Evolutionary conservation across 2,888 invertebrate species (phyloP), one percentile per base, ranked within the genome.

Genomic region (Eristalinus aeneus): DNA sequence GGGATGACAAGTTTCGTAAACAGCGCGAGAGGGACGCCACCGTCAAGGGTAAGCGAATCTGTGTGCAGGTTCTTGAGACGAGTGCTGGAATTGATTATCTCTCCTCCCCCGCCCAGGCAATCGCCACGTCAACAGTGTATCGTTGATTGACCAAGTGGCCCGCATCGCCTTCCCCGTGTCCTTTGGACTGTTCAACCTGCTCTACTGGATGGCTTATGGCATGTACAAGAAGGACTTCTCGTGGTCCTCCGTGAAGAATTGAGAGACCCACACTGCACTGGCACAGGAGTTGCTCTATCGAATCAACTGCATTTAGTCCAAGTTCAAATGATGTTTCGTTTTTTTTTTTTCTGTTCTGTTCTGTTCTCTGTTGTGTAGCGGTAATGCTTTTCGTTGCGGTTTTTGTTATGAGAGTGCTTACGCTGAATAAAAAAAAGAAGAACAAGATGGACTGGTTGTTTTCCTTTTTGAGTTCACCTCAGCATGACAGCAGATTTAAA

Each of bases 161-260:
- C 94, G 98, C 64, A 93, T 97, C 64, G 93, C 97, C 64, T 97
- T 97, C 91, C 98, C 98, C 2, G 95, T 97, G 11, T 97, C 97
- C 0, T 98, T 98, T 91, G 95, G 96, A 0, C 92, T 97, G 0
- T 95, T 98, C 87, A 98, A 98, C 91, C 93, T 98, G 71, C 95
- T 96, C 90, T 98, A 98, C 92, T 98, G 98, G 98, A 93, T 97
- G 91, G 94, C 96, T 46, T 97, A 97, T 91, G 96, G 96, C 16
- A 95, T 96, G 90, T 96, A 95, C 83, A 96, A 95, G 89, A 91
- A 91, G 75, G 91, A 92, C 79, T 92, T 91, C 68, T 89, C 90
- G 22, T 91, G 91, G 91, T 89, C 89, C 61, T 89, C 89, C 39
- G 89, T 90, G n/a, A 91, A 90, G 77, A 89, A 79, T 67, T 63